phyloP scores from a whole-genome alignment of 2,888 invertebrate genomes.

The Aquatica leii region DNA sequence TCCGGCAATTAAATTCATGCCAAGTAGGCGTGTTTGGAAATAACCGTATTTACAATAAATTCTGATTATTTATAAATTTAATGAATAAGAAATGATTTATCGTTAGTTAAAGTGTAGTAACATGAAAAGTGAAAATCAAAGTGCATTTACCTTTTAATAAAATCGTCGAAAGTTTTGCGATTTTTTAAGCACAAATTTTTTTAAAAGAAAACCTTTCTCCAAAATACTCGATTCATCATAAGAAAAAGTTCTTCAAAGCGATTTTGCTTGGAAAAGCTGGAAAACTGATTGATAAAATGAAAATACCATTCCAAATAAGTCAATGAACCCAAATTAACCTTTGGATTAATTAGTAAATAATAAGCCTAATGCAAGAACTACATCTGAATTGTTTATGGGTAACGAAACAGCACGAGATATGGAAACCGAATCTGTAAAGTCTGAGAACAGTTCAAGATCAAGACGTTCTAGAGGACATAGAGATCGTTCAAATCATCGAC shows the following conservation, averaged over 20 bases:
- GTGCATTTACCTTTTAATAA: not conserved
- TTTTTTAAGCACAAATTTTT: not conserved
- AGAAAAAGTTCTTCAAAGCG: not conserved
- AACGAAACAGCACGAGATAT: constrained; percentile 68
- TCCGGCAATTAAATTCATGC: constrained; percentile 48
- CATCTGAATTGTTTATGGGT: constrained; percentile 54
- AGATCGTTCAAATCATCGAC: constrained; percentile 66
- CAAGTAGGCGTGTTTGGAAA: constrained; percentile 44
- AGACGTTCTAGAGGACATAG: constrained; percentile 72
- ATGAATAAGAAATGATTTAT: not conserved
- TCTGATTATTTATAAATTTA: not conserved
- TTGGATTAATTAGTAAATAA: constrained; percentile 11
- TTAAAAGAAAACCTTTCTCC: not conserved
- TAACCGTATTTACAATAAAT: constrained; percentile 13
- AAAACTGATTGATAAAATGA: not conserved
- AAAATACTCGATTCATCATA: not conserved
- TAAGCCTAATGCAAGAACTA: constrained; percentile 25
- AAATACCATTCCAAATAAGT: constrained; percentile 14
- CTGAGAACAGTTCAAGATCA: constrained; percentile 87
- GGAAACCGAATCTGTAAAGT: constrained; percentile 95
- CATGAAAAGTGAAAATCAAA: not conserved
- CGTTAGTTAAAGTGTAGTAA: not conserved
- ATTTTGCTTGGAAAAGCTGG: not conserved
- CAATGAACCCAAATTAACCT: constrained; percentile 19
- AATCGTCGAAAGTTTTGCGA: not conserved